Evolutionary conservation across 2,888 invertebrate genomes (phyloP), one percentile per base, ranked within the genome.

Genomic region (Eupsilia transversa): DNA sequence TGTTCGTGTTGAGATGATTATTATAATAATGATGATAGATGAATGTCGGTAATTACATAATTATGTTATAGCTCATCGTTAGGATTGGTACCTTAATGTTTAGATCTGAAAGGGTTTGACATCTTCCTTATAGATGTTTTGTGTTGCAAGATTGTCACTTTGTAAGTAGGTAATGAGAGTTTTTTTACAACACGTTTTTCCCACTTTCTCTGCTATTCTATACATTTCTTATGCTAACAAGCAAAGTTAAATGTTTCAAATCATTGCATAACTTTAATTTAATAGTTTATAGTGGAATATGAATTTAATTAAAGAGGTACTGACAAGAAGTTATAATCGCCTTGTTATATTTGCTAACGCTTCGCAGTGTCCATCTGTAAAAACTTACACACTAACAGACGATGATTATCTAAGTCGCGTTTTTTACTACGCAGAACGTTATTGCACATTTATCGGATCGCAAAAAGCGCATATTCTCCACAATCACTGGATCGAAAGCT

Each of bases 401-500:
- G 77, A 82, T 84, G 72, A 88, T 87, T 88, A 89, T 83, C 79
- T 80, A 46, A 83, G 84, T 71, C 75, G 69, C 67, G 77, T 90
- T 91, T 88, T 86, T 88, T 82, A 46, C 72, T 64, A 73, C 64
- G 60, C 54, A 75, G 77, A 79, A 82, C 89, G 87, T 87, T 91
- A 90, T 89, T 86, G 89, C 91, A 89, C 91, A 91, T 93, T 93
- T 94, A 93, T 94, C 91, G 90, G 83, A 86, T 86, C 77, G 86
- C 88, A 93, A 94, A 93, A 94, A 94, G 81, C 80, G 86, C 89
- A 88, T 88, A 86, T 83, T 86, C 86, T 83, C 80, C 85, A 91
- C 92, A 93, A 91, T 92, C 91, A 92, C 80, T 91, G 92, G 91
- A 90, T 92, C 91, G 91, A 90, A 91, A 89, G 91, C 87, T 87